Evolutionary conservation across 2,888 invertebrate genomes (phyloP), one percentile per base, ranked within the genome.

Genomic region (Oegoconia quadripuncta): DNA sequence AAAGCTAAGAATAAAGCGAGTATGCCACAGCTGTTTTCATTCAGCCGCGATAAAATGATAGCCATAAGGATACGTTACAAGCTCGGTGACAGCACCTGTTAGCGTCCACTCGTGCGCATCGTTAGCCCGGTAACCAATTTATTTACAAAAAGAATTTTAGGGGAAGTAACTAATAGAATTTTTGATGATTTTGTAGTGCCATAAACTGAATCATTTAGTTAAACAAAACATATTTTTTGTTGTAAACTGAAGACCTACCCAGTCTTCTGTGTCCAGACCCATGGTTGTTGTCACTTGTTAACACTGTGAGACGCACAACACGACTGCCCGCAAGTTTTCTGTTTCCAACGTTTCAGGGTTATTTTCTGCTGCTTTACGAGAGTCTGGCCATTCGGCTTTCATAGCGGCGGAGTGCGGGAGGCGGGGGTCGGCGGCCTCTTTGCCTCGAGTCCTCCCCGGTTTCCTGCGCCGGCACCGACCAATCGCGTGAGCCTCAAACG

Each of bases 301-400:
- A 70, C 86, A 86, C 86, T 83, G 64, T 80, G 86, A 86, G 86
- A 84, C 84, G 83, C 86, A 87, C 86, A 86, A 86, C 86, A 87
- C 86, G 86, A 87, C 86, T 87, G 86, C 64, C 73, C 62, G 66
- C 65, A 55, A 70, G 59, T 67, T 63, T 74, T 69, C 60, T 64
- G 79, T 64, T 80, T 82, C 80, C 86, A 81, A 75, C 82, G 81
- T 79, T 36, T 81, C 82, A 78, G 83, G 81, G 83, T 84, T 87
- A 87, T 87, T 86, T 75, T 84, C 81, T 78, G 81, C 81, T 77
- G 68, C 61, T 73, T 68, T 74, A 73, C 74, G 68, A 66, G 50
- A 67, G 67, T 74, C 63, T 64, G 74, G 75, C 64, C 63, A 75
- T 81, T 74, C 74, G 60, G 68, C 74, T 82, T 80, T 77, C 78